phyloP scores from a whole-genome alignment of 2,888 invertebrate genomes.

The Amphipyra tragopoginis region DNA sequence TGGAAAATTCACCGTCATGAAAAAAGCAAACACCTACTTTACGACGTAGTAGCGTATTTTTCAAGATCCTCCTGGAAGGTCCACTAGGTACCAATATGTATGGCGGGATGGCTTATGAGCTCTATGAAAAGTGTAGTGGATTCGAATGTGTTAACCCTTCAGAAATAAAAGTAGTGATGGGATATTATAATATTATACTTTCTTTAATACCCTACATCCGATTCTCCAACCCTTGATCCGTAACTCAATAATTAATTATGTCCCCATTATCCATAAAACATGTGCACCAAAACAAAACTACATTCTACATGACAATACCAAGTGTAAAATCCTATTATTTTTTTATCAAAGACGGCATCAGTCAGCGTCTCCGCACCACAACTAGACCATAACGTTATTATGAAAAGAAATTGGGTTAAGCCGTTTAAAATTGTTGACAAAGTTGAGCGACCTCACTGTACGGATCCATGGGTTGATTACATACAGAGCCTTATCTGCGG shows the following conservation, averaged over 20 bases:
- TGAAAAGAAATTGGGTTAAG: constrained; percentile 84
- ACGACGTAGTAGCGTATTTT: too few species aligned
- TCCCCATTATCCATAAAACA: constrained; percentile 7
- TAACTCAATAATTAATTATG: neutral
- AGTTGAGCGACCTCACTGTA: constrained; percentile 55
- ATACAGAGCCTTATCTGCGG: constrained; percentile 53
- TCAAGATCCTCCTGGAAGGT: too few species aligned
- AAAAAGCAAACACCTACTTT: too few species aligned
- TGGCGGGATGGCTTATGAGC: too few species aligned
- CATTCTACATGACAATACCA: constrained; percentile 17
- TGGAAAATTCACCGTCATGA: too few species aligned
- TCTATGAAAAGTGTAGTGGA: too few species aligned
- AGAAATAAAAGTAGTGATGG: too few species aligned
- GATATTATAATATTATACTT: too few species aligned
- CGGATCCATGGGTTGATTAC: constrained; percentile 47
- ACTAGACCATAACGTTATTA: constrained; percentile 85
- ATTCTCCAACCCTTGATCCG: neutral
- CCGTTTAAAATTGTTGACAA: constrained; percentile 68
- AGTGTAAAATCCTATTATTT: constrained; percentile 52
- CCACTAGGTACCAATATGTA: too few species aligned
- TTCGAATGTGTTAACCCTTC: too few species aligned
- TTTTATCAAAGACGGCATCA: constrained; percentile 66
- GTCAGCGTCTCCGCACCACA: constrained; percentile 68
- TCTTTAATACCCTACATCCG: too few species aligned
- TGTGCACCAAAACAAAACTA: constrained; percentile 19